Evolutionary conservation across 1,140 invertebrate genomes (phyloP).

Genomic region (Gonatopus flavifemur): DNA sequence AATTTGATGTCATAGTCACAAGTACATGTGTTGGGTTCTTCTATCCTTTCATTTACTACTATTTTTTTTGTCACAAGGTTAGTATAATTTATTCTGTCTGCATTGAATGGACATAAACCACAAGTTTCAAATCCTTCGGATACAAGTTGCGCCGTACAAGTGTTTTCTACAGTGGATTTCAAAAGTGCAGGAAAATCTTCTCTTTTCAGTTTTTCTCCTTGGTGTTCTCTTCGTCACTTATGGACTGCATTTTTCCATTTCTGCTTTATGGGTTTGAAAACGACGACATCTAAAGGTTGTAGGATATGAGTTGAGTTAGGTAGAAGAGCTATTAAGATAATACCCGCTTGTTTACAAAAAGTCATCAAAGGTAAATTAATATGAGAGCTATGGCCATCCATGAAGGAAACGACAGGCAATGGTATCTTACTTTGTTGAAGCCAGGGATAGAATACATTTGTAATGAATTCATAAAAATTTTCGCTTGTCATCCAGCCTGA

Average conservation of each 20-base stretch:
- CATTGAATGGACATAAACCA: constrained; percentile 6
- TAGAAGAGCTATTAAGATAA: constrained; percentile 36
- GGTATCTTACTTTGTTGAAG: neutral
- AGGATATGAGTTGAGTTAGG: constrained; percentile 42
- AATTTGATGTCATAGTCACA: too few relatives aligned
- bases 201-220: constrained; percentile 1
- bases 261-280: constrained; percentile 34
- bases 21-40: too few relatives aligned
- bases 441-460: constrained; percentile 10
- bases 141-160: neutral
- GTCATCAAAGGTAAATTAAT: constrained; percentile 21
- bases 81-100: constrained; percentile 3
- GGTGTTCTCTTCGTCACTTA: constrained; percentile 12
- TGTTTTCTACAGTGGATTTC: constrained; percentile 3
- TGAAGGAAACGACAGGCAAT: constrained; percentile 18
- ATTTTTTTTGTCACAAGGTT: too few relatives aligned
- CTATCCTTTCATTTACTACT: too few relatives aligned
- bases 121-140: constrained; percentile 7
- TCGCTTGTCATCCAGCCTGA: constrained; percentile 7
- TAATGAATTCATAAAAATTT: constrained; percentile 6
- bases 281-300: constrained; percentile 42
- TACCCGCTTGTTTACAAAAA: constrained; percentile 30
- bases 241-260: constrained; percentile 29
- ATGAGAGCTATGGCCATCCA: constrained; percentile 41
- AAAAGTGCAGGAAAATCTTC: constrained; percentile 6